Base-by-base conservation (phyloP, 2,888 invertebrate genomes). In the Nephrotoma appendiculata region DNA sequence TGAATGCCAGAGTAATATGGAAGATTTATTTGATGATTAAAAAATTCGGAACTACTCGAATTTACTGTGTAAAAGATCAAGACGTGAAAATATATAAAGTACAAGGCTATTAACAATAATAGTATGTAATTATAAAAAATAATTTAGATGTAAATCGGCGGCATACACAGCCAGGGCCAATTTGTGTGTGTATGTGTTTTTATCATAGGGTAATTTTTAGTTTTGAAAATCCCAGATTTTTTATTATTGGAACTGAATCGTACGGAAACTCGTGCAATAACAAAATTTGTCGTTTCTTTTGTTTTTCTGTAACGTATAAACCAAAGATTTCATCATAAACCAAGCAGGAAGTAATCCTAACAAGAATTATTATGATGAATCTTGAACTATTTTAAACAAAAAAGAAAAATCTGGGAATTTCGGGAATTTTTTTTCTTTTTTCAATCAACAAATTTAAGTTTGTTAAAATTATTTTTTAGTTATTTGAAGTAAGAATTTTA, bases 1-100 rank as follows among this genome's bases (percentile, higher is more conserved):
- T 44, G 90, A 89, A 88, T 91, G 90, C 88, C 89, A 90, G 87
- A 90, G 91, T 41, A 91, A 89, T 87, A 89, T 91, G 31, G 31
- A 71, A 9, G 83, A 91, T 91, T 88, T 15, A 41, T 44, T 44
- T 85, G 9, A 2, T 71, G 71, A 71, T 0, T 71, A 71, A 52
- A n/a, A 31, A 31, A 31, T 15, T 5, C 31, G 9, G 7, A 31
- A 31, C 31, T 31, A 31, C 1, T 0, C 31, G 71, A 31, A 31
- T 31, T 31, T 31, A 31, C 31, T 31, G 31, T 7, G 52, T 9
- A 7, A 31, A 71, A 31, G 2, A 31, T 52, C 15, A 5, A 52
- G 15, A 71, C 71, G 31, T 31, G 2, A 31, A 31, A 31, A 31
- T 31, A 31, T 31, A 31, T 31, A 31, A 71, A 71, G 71, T 71